Evolutionary conservation across 2,797 vertebrate genomes (phyloP).

Genomic region (Stomatorhinus walkeri): DNA sequence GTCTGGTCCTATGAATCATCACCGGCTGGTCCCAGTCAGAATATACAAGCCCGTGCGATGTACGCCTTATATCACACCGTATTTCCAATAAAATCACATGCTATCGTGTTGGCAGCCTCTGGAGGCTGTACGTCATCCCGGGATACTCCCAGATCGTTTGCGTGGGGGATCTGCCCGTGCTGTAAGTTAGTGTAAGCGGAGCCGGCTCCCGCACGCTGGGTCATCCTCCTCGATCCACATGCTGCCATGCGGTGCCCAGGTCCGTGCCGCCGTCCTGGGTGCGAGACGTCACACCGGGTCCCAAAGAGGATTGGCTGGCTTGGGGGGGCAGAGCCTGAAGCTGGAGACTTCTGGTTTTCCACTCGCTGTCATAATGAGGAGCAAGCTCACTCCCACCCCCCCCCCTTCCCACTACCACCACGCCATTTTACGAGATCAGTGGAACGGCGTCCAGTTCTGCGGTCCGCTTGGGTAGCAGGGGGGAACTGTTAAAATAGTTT

Average conservation of each 20-base stretch:
- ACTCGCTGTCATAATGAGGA: constrained; percentile 11
- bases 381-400: neutral
- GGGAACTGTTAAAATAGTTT: constrained; percentile 33
- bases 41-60: neutral
- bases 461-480: constrained; percentile 20
- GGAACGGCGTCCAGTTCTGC: constrained; percentile 23
- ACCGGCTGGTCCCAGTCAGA: neutral
- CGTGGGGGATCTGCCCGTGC: neutral
- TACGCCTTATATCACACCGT: neutral
- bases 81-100: neutral
- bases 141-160: neutral
- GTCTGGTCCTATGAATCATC: neutral
- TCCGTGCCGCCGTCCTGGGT: neutral
- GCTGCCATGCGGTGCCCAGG: neutral
- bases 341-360: neutral
- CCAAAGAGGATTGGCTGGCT: neutral
- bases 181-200: neutral
- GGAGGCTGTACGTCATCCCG: neutral
- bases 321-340: neutral
- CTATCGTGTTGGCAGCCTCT: neutral
- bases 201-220: neutral
- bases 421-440: neutral
- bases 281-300: neutral
- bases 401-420: neutral
- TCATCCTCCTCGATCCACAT: neutral